These are phyloP conservation scores for Malacoraja senta DNA, from an alignment of 2,797 vertebrate species.

Conservation along the genomic window DNA sequence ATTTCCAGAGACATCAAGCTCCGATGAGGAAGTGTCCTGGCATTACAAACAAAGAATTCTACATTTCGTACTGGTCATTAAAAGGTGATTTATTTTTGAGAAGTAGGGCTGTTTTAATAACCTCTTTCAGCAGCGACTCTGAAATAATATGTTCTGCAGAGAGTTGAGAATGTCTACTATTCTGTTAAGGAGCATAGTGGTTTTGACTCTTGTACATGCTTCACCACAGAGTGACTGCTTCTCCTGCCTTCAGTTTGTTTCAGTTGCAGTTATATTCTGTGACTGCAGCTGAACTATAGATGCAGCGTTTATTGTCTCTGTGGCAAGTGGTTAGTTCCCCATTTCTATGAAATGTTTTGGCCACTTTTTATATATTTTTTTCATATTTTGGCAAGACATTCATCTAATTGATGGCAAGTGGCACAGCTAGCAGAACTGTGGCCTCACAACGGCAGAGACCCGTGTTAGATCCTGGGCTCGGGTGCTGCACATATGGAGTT, in stretches of 20 bases:
- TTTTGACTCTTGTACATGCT: not conserved
- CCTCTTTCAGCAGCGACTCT: not conserved
- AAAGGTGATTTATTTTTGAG: not conserved
- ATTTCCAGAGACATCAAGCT: not conserved
- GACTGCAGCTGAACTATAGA: not conserved
- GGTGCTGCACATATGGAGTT: no score
- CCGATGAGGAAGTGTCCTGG: not conserved
- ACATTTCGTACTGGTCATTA: not conserved
- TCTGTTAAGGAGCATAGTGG: not conserved
- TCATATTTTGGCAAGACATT: not conserved
- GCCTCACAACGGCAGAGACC: no score
- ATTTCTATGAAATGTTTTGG: not conserved
- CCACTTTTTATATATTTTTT: not conserved
- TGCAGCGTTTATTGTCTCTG: not conserved
- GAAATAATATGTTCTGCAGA: not conserved
- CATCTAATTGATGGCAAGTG: no score
- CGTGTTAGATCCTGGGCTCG: no score
- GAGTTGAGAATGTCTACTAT: not conserved
- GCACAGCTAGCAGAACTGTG: no score
- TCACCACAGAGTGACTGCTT: not conserved
- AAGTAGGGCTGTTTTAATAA: not conserved
- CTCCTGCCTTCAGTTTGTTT: constrained; percentile 3
- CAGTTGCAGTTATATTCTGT: not conserved
- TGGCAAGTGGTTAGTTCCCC: not conserved
- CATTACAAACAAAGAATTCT: not conserved